These are phyloP conservation scores for Crematogaster levior DNA, from an alignment of 2,888 invertebrate genomes.

Conservation along the genomic window DNA sequence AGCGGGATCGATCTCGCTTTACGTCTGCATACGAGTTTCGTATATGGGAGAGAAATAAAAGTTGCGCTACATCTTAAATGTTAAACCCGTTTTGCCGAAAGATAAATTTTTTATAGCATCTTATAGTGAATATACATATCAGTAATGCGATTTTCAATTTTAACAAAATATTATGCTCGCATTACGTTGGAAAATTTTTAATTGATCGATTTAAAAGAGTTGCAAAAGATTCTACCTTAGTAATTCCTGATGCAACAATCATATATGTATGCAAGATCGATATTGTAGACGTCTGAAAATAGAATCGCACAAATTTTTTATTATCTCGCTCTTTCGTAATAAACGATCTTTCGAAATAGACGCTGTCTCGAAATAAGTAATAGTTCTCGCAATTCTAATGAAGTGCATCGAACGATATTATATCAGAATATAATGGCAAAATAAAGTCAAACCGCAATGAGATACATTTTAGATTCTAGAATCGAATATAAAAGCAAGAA, in stretches of 20 bases:
- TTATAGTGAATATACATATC: background rate
- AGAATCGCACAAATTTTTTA: background rate
- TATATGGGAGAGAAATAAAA: conserved; percentile 21
- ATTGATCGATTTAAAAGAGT: background rate
- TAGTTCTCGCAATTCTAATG: background rate
- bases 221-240: background rate
- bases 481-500: background rate
- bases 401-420: background rate
- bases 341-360: no score
- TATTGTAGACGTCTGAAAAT: background rate
- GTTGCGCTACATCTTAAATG: background rate
- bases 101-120: conserved; percentile 23
- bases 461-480: background rate
- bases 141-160: conserved; percentile 12
- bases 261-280: background rate
- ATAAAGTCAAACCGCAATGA: background rate
- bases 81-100: conserved; percentile 1
- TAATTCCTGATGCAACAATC: background rate
- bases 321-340: background rate
- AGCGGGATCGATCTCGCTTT: conserved; percentile 44
- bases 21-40: conserved; percentile 24
- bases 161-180: background rate
- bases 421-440: background rate
- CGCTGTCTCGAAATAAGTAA: no score
- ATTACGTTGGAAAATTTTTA: background rate